Evolutionary conservation across 2,113 vertebrate genomes (phyloP), one percentile per base, ranked within the genome.

Genomic region (Pelvicachromis taeniatus): DNA sequence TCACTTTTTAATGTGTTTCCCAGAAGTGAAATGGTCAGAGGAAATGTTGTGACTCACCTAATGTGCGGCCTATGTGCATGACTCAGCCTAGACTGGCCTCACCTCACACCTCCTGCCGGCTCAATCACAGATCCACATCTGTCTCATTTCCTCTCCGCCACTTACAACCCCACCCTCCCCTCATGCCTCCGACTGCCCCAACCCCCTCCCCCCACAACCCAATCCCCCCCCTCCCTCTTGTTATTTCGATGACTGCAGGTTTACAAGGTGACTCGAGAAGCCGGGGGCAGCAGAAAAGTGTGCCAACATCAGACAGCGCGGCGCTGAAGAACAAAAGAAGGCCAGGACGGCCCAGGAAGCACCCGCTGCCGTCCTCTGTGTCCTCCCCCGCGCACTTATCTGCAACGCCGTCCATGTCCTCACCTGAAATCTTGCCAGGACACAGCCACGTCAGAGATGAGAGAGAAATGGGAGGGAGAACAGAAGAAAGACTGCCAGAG

Each of bases 271-370:
- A 93, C 89, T 87, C 87, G 16, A 92, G 94, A 85, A 85, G 88
- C 88, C 87, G 82, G 73, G 90, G 90, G 79, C 92, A 91, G 87
- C 92, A 88, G 53, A 90, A 85, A 86, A 85, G 77, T 42, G 86
- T 89, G 85, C 90, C 92, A 89, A 40, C 80, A 2, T 55, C 87
- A 65, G 97, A 97, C 84, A 96, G 96, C 70, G 88, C 56, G 31
- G 88, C 87, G 16, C 87, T 68, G 68, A 97, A 96, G 17, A 97
- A 97, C 83, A 99, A 97, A 93, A 96, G 98, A 19, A 92, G 98
- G 83, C 98, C 97, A 1, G 99, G 99, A 2, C 92, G 99, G 83
- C 99, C 99, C 50, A 95, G 97, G 84, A 99, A 99, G 83, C 96
- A 96, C 91, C 97, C 97, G 0, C 90, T 97, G 85, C 85, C 88